Conservation (phyloP, 2,888 invertebrate genomes). For the Lasioglossum marginatum region DNA sequence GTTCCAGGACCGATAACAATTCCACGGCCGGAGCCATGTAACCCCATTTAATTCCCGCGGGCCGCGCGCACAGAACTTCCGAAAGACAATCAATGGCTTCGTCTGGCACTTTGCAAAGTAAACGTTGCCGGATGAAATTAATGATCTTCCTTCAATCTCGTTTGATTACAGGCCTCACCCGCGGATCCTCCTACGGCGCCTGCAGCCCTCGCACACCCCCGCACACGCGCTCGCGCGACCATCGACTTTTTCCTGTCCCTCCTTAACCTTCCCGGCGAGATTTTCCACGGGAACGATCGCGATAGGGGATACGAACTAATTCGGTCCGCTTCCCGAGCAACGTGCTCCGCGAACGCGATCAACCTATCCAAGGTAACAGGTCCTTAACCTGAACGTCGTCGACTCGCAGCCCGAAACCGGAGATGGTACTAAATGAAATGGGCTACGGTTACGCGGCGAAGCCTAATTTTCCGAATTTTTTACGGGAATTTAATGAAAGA, state of each 20-base stretch:
- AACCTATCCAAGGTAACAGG: conserved; percentile 73
- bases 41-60: conserved; percentile 54
- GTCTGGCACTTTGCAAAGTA: conserved; percentile 67
- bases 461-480: not conserved
- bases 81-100: conserved; percentile 69
- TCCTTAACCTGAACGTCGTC: conserved; percentile 69
- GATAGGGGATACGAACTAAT: conserved; percentile 38
- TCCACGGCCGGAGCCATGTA: conserved; percentile 34
- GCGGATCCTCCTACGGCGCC: conserved; percentile 1
- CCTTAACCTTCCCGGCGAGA: conserved; percentile 1
- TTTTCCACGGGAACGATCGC: conserved; percentile 38
- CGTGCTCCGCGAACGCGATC: conserved; percentile 41
- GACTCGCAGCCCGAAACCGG: not conserved
- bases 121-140: conserved; percentile 67
- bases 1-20: conserved; percentile 33
- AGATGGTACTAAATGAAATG: not conserved
- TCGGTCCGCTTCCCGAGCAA: conserved; percentile 19
- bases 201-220: not conserved
- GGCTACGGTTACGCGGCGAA: not conserved
- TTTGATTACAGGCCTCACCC: conserved; percentile 62
- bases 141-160: conserved; percentile 69
- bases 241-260: not conserved
- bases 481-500: not conserved
- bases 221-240: conserved; percentile 21
- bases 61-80: conserved; percentile 57